phyloP scores from a whole-genome alignment of 1,140 invertebrate genomes.

The Micrasema longulum region DNA sequence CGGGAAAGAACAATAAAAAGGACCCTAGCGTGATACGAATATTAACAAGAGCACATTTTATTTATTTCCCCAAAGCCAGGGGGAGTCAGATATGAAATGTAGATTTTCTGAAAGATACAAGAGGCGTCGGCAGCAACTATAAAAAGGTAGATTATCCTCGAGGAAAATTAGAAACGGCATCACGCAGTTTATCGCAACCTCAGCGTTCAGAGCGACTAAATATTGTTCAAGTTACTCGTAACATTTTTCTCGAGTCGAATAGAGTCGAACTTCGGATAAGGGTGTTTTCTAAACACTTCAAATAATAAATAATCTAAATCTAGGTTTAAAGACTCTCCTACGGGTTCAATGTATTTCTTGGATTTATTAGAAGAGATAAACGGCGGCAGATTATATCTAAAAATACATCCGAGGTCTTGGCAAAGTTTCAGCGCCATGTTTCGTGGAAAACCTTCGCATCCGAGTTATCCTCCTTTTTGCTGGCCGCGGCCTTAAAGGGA shows the following conservation, averaged over 20 bases:
- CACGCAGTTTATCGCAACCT: conserved; percentile 36
- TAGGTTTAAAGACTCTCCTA: no score
- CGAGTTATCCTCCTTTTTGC: conserved; percentile 7
- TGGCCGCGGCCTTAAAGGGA: conserved; percentile 2
- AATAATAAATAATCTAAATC: no score
- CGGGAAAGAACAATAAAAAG: conserved; percentile 51
- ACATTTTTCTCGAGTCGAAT: no score
- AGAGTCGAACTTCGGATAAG: no score
- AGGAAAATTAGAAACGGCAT: conserved; percentile 44
- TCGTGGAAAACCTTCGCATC: conserved; percentile 36
- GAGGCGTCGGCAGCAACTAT: conserved; percentile 34
- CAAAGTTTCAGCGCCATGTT: conserved; percentile 52
- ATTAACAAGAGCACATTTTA: conserved; percentile 51
- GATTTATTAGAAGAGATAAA: conserved; percentile 52
- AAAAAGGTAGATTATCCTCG: conserved; percentile 43
- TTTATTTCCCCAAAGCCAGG: conserved; percentile 13
- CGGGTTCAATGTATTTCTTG: background rate
- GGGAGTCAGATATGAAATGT: conserved; percentile 52
- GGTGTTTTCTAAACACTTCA: no score
- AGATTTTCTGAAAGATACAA: conserved; percentile 46
- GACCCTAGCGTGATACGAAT: conserved; percentile 53
- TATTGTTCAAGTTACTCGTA: background rate
- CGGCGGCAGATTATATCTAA: conserved; percentile 50
- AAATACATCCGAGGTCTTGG: conserved; percentile 46
- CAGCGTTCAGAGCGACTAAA: background rate